These are phyloP conservation scores for Acanthosepion lycidas DNA, from an alignment of 2,888 invertebrate species.

Conservation along the genomic window DNA sequence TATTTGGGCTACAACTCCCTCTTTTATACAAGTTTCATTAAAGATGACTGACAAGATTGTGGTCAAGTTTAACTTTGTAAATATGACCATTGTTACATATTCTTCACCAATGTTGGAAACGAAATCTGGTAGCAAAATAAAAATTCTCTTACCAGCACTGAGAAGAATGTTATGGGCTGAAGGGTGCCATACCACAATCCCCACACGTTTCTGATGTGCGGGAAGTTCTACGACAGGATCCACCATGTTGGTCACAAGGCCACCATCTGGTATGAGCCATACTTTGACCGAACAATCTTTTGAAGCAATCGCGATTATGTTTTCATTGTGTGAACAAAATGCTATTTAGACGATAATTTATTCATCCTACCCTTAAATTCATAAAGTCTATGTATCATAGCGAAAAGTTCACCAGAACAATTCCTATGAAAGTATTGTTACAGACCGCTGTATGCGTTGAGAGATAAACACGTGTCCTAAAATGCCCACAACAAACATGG, in stretches of 20 bases:
- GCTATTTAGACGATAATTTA: slow-evolving; percentile 78
- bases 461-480: too few species aligned
- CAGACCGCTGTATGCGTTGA: too few species aligned
- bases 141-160: slow-evolving; percentile 82
- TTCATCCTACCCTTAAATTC: too few species aligned
- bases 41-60: too few species aligned
- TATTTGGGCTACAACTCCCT: too few species aligned
- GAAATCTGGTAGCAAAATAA: background rate
- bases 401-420: too few species aligned
- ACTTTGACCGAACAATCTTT: slow-evolving; percentile 92
- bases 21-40: too few species aligned
- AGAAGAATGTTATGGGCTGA: slow-evolving; percentile 92
- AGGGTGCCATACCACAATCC: slow-evolving; percentile 94
- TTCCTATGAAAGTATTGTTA: too few species aligned
- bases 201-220: slow-evolving; percentile 92
- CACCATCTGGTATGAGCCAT: slow-evolving; percentile 93
- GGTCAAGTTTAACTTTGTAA: too few species aligned
- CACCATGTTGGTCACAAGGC: slow-evolving; percentile 81
- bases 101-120: background rate
- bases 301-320: slow-evolving; percentile 93
- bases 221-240: slow-evolving; percentile 91
- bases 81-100: background rate
- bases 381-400: too few species aligned
- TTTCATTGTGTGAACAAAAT: slow-evolving; percentile 98
- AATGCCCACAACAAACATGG: too few species aligned